Base-by-base conservation (phyloP, 2,888 invertebrate genomes). In the Periphyllus acericola region DNA sequence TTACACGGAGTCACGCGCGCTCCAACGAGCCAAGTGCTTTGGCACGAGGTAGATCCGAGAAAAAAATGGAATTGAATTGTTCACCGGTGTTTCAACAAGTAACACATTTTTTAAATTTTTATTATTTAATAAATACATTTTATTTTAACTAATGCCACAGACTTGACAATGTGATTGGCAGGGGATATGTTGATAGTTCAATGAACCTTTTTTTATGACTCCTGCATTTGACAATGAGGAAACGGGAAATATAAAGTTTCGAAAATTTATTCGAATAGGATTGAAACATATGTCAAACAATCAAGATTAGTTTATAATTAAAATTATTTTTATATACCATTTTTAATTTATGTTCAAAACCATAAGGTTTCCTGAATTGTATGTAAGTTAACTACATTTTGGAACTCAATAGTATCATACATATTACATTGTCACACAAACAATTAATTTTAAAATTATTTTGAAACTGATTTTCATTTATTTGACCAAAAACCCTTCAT, bases 1-100 rank as follows among this genome's bases (percentile, higher is more conserved):
- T 87, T 87, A 66, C 72, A 87, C 80, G 74, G 29, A 85, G 78
- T 52, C 79, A 74, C 81, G 81, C 80, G 72, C 81, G 40, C 40
- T 75, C 36, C 72, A 32, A n/a, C 68, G 68, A 78, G 40, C 60
- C 83, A 40, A 75, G 74, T 34, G 83, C 52, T 21, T 76, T 76
- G 17, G 25, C 32, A n/a, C 29, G 19, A 40, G 46, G 32, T 68
- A 68, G 40, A 32, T 29, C 40, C 66, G 6, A 34, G 1, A 34
- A 76, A 52, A 19, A 71, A 46, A 83, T 60, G 9, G 8, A 85
- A 78, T 52, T 78, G 32, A n/a, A 76, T 76, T n/a, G 76, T 75
- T 75, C 25, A 21, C 19, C 14, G 46, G 71, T 32, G 32, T 71
- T 71, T 71, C 9, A 71, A 71, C 29, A 32, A 71, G 17, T 29